Evolutionary conservation across 2,797 vertebrate genomes (phyloP).

Genomic region (Accipiter minullus): DNA sequence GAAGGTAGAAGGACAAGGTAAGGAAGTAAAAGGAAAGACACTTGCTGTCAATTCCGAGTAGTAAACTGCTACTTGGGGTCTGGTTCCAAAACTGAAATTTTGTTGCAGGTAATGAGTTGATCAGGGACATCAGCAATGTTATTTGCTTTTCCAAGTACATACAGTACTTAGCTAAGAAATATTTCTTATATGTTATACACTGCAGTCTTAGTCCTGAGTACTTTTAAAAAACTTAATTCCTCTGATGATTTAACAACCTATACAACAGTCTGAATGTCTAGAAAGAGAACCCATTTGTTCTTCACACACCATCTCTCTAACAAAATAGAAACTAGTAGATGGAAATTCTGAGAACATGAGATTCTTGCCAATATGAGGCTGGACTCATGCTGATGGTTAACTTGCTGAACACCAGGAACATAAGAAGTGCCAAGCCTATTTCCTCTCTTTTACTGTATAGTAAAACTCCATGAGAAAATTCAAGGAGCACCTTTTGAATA

Average conservation of each 20-base stretch:
- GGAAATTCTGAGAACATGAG: constrained; percentile 66
- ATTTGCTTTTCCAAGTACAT: constrained; percentile 11
- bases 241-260: constrained; percentile 42
- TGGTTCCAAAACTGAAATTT: neutral
- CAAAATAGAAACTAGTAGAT: constrained; percentile 50
- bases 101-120: neutral
- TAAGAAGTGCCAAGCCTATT: constrained; percentile 62
- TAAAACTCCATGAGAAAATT: constrained; percentile 66
- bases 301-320: constrained; percentile 27
- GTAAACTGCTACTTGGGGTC: neutral
- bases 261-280: constrained; percentile 10
- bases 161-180: neutral
- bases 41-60: neutral
- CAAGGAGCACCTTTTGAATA: constrained; percentile 30
- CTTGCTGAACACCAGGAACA: constrained; percentile 44
- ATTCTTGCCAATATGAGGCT: constrained; percentile 57
- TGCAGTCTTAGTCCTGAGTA: neutral
- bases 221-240: constrained; percentile 17
- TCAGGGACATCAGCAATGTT: neutral
- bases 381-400: constrained; percentile 52
- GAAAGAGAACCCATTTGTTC: constrained; percentile 41
- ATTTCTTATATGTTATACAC: neutral
- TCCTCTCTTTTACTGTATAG: constrained; percentile 69
- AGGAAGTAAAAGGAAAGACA: neutral
- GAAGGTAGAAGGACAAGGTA: neutral